Evolutionary conservation across 2,888 invertebrate genomes (phyloP).

Genomic region (Mantis religiosa): DNA sequence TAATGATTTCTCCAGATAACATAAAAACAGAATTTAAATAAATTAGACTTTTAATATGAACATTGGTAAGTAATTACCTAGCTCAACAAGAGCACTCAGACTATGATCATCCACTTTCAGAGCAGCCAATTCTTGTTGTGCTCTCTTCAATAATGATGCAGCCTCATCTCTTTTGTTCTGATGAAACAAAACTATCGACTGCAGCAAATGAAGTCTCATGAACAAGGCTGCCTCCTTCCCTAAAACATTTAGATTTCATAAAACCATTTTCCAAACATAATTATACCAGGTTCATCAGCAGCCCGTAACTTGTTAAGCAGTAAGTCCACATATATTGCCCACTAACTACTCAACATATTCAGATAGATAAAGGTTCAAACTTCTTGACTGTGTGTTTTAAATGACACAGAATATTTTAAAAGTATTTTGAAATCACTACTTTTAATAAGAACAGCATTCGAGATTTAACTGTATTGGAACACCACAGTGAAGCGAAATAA

Average conservation of each 20-base stretch:
- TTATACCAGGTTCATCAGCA: too few relatives aligned
- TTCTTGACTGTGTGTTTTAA: too few relatives aligned
- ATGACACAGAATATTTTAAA: too few relatives aligned
- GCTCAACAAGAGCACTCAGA: conserved; percentile 51
- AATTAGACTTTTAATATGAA: background rate
- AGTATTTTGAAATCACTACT: too few relatives aligned
- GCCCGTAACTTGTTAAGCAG: too few relatives aligned
- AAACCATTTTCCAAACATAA: too few relatives aligned
- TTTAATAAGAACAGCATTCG: too few relatives aligned
- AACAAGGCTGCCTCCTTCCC: conserved; percentile 70
- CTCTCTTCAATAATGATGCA: conserved; percentile 54
- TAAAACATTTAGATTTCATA: conserved; percentile 33
- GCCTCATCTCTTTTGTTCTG: conserved; percentile 66
- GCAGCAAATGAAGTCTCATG: conserved; percentile 73
- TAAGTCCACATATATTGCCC: too few relatives aligned
- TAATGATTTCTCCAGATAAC: background rate
- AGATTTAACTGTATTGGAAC: too few relatives aligned
- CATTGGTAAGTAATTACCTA: conserved; percentile 46
- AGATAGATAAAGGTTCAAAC: too few relatives aligned
- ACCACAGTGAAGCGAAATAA: too few relatives aligned
- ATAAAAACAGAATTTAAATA: background rate
- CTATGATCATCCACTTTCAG: conserved; percentile 59
- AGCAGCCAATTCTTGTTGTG: conserved; percentile 59
- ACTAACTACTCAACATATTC: too few relatives aligned
- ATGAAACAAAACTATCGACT: conserved; percentile 75